These are phyloP conservation scores for Bergia puertoricense DNA, from an alignment of 92 coral and sea anemone genomes.

Conservation along the genomic window DNA sequence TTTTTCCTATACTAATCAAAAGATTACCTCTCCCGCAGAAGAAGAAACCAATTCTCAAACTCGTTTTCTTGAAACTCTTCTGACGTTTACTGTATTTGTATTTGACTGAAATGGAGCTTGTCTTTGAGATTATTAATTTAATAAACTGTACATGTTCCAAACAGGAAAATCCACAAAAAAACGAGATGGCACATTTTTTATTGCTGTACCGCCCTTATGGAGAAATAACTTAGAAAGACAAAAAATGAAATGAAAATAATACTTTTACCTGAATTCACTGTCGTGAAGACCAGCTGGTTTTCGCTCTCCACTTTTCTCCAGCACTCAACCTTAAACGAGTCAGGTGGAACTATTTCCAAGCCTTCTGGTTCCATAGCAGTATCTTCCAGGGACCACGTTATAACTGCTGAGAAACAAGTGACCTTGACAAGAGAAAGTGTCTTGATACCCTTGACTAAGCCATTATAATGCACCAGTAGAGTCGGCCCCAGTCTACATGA, in stretches of 20 bases:
- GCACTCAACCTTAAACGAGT: constrained; percentile 43
- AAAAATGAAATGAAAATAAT: no score
- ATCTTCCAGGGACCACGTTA: constrained; percentile 51
- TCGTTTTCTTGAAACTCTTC: no score
- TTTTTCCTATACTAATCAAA: no score
- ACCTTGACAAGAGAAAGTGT: constrained; percentile 41
- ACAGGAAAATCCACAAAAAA: no score
- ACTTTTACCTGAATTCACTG: constrained; percentile 43
- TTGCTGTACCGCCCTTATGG: not conserved
- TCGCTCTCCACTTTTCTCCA: constrained; percentile 50
- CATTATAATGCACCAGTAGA: constrained; percentile 65
- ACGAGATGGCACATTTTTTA: no score
- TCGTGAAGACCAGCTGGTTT: constrained; percentile 12
- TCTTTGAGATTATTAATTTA: no score
- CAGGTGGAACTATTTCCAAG: constrained; percentile 44
- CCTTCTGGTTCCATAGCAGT: constrained; percentile 11
- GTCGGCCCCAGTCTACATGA: constrained; percentile 51
- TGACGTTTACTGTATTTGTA: no score
- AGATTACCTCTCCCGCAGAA: no score
- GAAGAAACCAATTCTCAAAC: no score
- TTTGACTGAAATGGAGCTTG: no score
- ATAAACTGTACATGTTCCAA: no score
- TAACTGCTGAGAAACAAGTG: constrained; percentile 56
- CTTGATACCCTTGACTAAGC: constrained; percentile 56
- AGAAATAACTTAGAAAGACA: not conserved